These are phyloP conservation scores for Blastomussa wellsi DNA, from an alignment of 92 coral and sea anemone species.

Conservation along the genomic window DNA sequence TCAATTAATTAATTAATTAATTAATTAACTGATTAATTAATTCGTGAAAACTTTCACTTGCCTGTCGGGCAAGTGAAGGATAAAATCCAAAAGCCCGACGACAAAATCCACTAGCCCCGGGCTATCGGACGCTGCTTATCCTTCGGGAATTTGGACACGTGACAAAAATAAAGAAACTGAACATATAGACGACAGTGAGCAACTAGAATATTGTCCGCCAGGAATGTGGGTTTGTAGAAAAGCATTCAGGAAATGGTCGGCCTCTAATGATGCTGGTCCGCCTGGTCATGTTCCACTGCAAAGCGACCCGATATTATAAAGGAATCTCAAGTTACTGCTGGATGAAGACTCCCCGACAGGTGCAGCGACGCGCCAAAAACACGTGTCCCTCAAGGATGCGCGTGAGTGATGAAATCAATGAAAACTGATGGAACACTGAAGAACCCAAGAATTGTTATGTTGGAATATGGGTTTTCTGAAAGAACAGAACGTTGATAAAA, in stretches of 20 bases:
- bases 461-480: not conserved
- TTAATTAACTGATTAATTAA: no score
- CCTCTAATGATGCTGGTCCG: not conserved
- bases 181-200: not conserved
- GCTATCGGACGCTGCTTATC: not conserved
- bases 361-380: no score
- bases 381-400: no score
- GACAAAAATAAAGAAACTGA: not conserved
- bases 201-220: not conserved
- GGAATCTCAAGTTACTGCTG: not conserved
- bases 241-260: not conserved
- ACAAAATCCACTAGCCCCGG: no score
- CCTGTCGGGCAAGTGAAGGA: no score
- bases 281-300: conserved; percentile 6
- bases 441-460: no score
- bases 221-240: not conserved
- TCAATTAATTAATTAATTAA: no score
- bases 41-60: no score
- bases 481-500: not conserved
- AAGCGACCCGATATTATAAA: not conserved
- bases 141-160: not conserved
- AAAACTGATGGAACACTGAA: no score
- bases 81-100: no score
- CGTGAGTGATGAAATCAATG: no score
- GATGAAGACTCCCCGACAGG: not conserved